phyloP scores from a whole-genome alignment of 2,113 vertebrate species.

The Aix galericulata region DNA sequence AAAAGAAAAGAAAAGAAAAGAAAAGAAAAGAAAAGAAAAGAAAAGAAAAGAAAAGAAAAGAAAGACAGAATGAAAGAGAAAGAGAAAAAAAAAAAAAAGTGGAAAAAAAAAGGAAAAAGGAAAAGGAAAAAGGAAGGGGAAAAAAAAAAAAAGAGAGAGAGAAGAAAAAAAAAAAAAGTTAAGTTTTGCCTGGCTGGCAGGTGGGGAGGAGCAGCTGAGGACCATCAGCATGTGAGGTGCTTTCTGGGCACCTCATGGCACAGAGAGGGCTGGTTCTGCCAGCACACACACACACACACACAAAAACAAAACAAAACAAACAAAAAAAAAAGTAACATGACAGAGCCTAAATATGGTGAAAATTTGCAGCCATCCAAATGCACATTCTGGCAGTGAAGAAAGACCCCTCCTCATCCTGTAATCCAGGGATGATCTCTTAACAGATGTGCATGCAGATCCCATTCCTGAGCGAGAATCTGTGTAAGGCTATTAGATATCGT shows the following conservation, averaged over 20 bases:
- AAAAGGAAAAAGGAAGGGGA: too few species aligned
- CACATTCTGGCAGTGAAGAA: background rate
- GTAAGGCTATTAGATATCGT: background rate
- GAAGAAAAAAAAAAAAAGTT: too few species aligned
- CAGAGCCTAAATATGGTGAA: background rate
- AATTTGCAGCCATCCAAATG: fast-evolving
- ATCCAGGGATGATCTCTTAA: background rate
- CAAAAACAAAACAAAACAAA: background rate
- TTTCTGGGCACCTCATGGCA: background rate
- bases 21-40: too few species aligned
- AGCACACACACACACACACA: background rate
- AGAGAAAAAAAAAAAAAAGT: too few species aligned
- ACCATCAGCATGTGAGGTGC: background rate
- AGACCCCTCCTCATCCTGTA: background rate
- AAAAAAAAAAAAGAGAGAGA: too few species aligned
- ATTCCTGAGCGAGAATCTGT: background rate
- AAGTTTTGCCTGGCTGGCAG: background rate
- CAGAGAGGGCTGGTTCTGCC: background rate
- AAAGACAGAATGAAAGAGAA: too few species aligned
- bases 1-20: too few species aligned
- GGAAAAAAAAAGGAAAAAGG: too few species aligned
- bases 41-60: too few species aligned
- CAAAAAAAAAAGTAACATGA: background rate
- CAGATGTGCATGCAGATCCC: background rate
- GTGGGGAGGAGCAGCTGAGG: background rate